Base-by-base conservation (phyloP, 2,797 vertebrate genomes). In the Dromococcyx pavoninus region DNA sequence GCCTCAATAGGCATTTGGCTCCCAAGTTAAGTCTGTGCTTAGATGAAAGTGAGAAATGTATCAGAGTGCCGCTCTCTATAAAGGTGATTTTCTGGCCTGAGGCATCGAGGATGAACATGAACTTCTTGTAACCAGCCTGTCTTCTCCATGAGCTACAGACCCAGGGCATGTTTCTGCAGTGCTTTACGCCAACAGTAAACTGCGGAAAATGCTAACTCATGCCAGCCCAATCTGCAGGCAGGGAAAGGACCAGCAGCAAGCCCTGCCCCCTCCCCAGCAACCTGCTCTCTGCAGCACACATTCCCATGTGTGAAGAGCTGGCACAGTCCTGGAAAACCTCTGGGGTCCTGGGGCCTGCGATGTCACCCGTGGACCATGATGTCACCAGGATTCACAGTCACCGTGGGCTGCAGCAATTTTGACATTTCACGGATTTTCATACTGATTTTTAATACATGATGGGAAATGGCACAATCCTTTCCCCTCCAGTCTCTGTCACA, bases 401-500 rank as follows among this genome's bases (percentile, higher is more conserved):
- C 70, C 2, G 1, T 33, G 65, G 19, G 24, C 57, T 86, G 48
- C 56, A 41, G 50, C 62, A 53, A 23, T 67, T 5, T 24, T 1
- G 37, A 18, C 56, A 8, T 39, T 81, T 67, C 28, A 35, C 5
- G 18, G 30, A 32, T 71, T 76, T 86, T 89, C 61, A 5, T 7
- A 1, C 56, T 4, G 51, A 27, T 50, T 66, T 77, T 80, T 64
- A 88, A 70, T 61, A 27, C 11, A 3, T 77, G 76, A 67, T 92
- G 94, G 92, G 92, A 96, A 94, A 76, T 3, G 44, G 67, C 78
- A 67, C 83, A 65, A 84, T 72, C 50, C 66, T 91, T 84, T 56
- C 46, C 65, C 85, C 54, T 81, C 43, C 67, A 56, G 80, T 10
- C 69, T 91, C 92, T 91, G 86, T 94, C 94, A 95, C 79, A 75